A percentile compares a stretch with the other conserved stretches of the same genome.
These are phyloP conservation scores for Archegozetes longisetosus DNA, from an alignment of 1,140 invertebrate genomes.

Conservation along the genomic window DNA sequence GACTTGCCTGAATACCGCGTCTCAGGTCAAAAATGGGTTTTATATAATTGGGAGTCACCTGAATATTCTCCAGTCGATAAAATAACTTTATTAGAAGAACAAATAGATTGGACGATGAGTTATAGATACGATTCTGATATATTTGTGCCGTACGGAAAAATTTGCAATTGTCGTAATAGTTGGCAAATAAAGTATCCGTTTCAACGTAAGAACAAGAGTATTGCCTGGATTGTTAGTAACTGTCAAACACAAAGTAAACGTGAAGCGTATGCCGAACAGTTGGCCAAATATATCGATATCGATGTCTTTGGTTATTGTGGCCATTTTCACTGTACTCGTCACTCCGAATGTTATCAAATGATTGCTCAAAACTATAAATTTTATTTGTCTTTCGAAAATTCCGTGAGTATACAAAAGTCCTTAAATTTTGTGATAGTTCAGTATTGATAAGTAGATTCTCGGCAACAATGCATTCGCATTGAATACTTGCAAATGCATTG, in stretches of 20 bases:
- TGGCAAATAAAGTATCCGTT: conserved; percentile 17
- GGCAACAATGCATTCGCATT: too few relatives aligned
- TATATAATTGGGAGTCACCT: conserved; percentile 23
- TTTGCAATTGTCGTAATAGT: conserved; percentile 1
- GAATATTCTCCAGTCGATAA: conserved; percentile 17
- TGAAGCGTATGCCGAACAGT: conserved; percentile 36
- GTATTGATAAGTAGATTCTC: background rate
- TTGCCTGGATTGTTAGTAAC: conserved; percentile 47
- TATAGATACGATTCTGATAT: conserved; percentile 40
- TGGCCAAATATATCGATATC: conserved; percentile 39
- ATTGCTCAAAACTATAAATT: conserved; percentile 25
- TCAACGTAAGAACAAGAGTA: conserved; percentile 23
- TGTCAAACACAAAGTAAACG: conserved; percentile 38
- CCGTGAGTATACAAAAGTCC: too few relatives aligned
- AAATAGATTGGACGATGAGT: conserved; percentile 44
- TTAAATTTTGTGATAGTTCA: background rate
- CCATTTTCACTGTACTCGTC: conserved; percentile 16
- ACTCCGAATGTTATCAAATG: conserved; percentile 20
- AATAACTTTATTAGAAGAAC: background rate
- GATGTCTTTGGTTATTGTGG: conserved; percentile 53
- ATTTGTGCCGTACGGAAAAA: conserved; percentile 29
- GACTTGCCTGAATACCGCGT: conserved; percentile 25
- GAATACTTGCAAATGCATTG: too few relatives aligned
- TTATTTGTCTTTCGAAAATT: conserved; percentile 31
- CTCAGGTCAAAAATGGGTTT: conserved; percentile 19